Conservation (phyloP, 1,140 invertebrate species). For the Pseudomyrmex cubaensis region DNA sequence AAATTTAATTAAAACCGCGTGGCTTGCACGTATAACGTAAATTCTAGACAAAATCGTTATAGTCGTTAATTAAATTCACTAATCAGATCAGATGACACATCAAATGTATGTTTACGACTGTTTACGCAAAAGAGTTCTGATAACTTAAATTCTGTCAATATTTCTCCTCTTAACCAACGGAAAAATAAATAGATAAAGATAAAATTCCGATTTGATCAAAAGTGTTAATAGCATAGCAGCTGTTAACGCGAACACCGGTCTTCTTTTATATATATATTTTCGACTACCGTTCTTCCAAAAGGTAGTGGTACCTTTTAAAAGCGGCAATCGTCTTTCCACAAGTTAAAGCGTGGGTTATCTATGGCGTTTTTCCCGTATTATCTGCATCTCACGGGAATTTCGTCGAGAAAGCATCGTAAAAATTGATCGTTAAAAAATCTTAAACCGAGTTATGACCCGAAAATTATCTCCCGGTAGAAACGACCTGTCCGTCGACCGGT, state of each 20-base stretch:
- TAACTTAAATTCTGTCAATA: neutral
- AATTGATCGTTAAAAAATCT: slow-evolving; percentile 12
- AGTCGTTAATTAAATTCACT: neutral
- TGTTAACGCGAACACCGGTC: neutral
- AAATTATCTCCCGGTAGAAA: neutral
- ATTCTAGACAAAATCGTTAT: neutral
- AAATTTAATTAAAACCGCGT: no score
- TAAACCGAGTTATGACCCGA: neutral
- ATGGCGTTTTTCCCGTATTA: neutral
- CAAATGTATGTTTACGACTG: no score
- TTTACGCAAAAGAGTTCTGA: no score
- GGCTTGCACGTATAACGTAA: no score
- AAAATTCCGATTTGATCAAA: neutral
- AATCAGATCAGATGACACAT: no score
- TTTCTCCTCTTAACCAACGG: neutral
- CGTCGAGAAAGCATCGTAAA: slow-evolving; percentile 22
- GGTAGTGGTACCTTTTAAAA: neutral
- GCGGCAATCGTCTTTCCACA: neutral
- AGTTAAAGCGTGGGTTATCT: neutral
- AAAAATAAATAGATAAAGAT: neutral
- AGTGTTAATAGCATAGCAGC: neutral
- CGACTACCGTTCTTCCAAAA: neutral
- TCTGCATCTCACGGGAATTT: slow-evolving; percentile 4
- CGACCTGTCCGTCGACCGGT: slow-evolving; percentile 6
- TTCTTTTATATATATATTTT: neutral